Evolutionary conservation across 2,113 vertebrate species (phyloP).

Genomic region (Puntigrus tetrazona): DNA sequence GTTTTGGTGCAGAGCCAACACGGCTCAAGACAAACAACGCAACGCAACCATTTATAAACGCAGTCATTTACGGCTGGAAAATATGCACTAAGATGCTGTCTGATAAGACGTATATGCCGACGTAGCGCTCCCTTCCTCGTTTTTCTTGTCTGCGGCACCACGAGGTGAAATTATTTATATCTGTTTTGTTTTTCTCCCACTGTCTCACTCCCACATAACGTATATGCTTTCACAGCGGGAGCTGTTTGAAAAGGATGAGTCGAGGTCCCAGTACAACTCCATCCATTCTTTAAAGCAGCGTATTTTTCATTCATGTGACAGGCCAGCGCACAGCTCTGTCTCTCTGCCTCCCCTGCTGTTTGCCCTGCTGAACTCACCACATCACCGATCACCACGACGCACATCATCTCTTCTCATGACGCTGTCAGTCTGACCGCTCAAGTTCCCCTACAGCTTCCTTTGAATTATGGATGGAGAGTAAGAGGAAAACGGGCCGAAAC

Average conservation of each 20-base stretch:
- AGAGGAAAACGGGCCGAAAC: not conserved
- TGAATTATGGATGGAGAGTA: not conserved
- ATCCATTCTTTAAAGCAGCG: slow-evolving; percentile 42
- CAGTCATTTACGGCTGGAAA: slow-evolving; percentile 58
- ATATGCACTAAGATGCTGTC: slow-evolving; percentile 66
- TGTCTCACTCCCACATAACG: slow-evolving; percentile 37
- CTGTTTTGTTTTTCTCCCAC: slow-evolving; percentile 52
- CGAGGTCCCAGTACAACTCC: slow-evolving; percentile 34
- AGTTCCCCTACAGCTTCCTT: not conserved
- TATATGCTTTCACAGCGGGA: slow-evolving; percentile 36
- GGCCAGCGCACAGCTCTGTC: not conserved
- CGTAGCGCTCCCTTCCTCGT: slow-evolving; percentile 48
- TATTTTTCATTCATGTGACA: slow-evolving; percentile 42
- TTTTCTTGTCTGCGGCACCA: slow-evolving; percentile 50
- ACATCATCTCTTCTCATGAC: not conserved
- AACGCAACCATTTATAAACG: slow-evolving; percentile 61
- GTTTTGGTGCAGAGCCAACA: slow-evolving; percentile 8
- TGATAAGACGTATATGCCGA: slow-evolving; percentile 62
- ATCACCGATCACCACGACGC: slow-evolving; percentile 1
- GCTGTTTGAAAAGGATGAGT: slow-evolving; percentile 42
- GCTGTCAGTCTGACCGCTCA: not conserved
- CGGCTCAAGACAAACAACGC: slow-evolving; percentile 55
- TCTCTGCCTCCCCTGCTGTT: slow-evolving; percentile 22
- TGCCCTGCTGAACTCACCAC: slow-evolving; percentile 26
- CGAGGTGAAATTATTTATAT: slow-evolving; percentile 57